These are phyloP conservation scores for Diploptera punctata DNA, from an alignment of 2,888 invertebrate genomes.

Conservation along the genomic window DNA sequence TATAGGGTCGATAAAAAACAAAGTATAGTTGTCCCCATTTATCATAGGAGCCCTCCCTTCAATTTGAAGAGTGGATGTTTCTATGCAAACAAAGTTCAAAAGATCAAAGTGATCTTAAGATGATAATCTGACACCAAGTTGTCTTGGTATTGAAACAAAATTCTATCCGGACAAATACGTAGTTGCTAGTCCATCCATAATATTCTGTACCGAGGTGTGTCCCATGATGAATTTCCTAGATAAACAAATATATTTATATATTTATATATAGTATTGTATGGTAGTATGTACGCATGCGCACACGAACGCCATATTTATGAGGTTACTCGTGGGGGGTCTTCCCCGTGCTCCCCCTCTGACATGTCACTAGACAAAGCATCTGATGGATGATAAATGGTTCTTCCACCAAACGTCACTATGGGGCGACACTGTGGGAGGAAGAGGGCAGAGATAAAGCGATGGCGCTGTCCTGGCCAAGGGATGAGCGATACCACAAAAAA, in stretches of 20 bases:
- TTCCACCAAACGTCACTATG: slow-evolving; percentile 43
- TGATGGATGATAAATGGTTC: slow-evolving; percentile 52
- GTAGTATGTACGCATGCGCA: slow-evolving; percentile 21
- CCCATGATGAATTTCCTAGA: slow-evolving; percentile 21
- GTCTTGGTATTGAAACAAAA: slow-evolving; percentile 2
- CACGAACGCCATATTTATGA: slow-evolving; percentile 37
- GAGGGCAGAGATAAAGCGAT: slow-evolving; percentile 34
- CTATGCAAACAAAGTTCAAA: too few species aligned
- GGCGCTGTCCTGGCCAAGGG: slow-evolving; percentile 25
- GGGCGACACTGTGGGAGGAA: slow-evolving; percentile 29
- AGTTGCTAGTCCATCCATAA: slow-evolving; percentile 11
- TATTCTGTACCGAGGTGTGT: slow-evolving; percentile 15
- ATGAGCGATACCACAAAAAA: slow-evolving; percentile 25
- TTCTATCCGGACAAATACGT: slow-evolving; percentile 4
- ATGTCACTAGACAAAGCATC: slow-evolving; percentile 41
- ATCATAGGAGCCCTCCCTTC: too few species aligned
- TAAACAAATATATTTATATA: slow-evolving; percentile 21
- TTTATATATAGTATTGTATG: not conserved
- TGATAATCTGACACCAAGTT: not conserved
- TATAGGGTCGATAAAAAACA: too few species aligned
- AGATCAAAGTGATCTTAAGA: not conserved
- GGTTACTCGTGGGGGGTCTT: slow-evolving; percentile 32
- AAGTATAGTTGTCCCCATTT: too few species aligned
- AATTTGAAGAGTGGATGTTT: too few species aligned
- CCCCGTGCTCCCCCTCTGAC: slow-evolving; percentile 19